phyloP scores from a whole-genome alignment of 2,797 vertebrate species.

The Uromys caudimaculatus region DNA sequence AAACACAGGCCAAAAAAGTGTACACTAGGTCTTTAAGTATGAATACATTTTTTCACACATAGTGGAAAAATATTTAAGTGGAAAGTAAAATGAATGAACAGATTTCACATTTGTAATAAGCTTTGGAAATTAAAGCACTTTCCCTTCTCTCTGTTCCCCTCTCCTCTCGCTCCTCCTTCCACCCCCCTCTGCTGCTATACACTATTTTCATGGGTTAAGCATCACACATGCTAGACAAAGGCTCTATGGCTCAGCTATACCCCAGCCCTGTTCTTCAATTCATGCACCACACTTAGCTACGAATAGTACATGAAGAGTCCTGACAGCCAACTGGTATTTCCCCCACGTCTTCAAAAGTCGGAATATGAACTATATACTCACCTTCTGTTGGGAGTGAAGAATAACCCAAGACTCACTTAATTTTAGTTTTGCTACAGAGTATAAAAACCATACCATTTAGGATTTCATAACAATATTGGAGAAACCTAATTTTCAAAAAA shows the following conservation, averaged over 20 bases:
- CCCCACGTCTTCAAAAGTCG: conserved; percentile 25
- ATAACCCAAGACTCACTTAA: conserved; percentile 24
- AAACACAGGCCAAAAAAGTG: conserved; percentile 1
- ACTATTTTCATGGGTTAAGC: not conserved
- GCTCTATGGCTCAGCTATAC: no score
- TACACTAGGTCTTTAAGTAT: not conserved
- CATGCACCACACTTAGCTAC: not conserved
- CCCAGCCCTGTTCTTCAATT: not conserved
- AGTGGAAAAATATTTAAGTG: conserved; percentile 39
- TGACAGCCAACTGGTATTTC: not conserved
- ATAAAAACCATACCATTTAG: not conserved
- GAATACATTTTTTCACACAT: conserved; percentile 1
- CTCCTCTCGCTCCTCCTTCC: not conserved
- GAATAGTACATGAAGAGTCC: not conserved
- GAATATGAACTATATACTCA: not conserved
- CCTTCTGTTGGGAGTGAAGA: not conserved
- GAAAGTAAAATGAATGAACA: conserved; percentile 34
- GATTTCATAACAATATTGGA: conserved; percentile 24
- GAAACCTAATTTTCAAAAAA: conserved; percentile 23
- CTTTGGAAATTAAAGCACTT: conserved; percentile 15
- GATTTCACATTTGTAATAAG: not conserved
- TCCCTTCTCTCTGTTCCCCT: not conserved
- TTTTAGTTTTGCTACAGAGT: not conserved
- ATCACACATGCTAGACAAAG: not conserved
- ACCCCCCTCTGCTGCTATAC: not conserved